Evolutionary conservation across 2,113 vertebrate species (phyloP).

Genomic region (Dasyprocta punctata): DNA sequence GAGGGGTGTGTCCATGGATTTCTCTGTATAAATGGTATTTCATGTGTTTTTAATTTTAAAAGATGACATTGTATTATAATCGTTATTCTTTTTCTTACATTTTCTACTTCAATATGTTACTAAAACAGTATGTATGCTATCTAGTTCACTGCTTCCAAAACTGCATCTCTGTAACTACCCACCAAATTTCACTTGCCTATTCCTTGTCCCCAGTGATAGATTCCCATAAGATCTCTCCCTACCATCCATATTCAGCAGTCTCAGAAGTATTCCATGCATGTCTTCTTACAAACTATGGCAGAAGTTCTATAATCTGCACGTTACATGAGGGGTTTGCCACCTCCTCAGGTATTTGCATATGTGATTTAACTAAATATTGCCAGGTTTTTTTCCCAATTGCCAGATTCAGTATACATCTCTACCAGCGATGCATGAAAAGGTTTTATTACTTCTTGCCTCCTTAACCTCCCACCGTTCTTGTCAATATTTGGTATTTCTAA

Average conservation of each 20-base stretch:
- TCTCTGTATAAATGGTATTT: not conserved
- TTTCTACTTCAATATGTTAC: not conserved
- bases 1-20: not conserved
- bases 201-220: not conserved
- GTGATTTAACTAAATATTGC: not conserved
- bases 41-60: not conserved
- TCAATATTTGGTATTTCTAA: not conserved
- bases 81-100: not conserved
- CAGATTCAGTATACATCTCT: not conserved
- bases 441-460: not conserved
- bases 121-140: not conserved
- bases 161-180: not conserved
- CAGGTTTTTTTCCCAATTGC: too few relatives aligned
- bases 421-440: not conserved
- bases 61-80: not conserved
- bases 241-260: not conserved
- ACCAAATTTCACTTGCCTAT: not conserved
- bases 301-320: not conserved
- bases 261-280: not conserved
- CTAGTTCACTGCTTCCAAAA: not conserved
- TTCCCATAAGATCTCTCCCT: not conserved
- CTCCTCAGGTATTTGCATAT: not conserved
- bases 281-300: not conserved
- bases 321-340: too few relatives aligned
- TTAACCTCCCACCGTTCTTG: not conserved